phyloP scores from a whole-genome alignment of 53 echinoderm and acorn worm genomes.

The Glandiceps talaboti region DNA sequence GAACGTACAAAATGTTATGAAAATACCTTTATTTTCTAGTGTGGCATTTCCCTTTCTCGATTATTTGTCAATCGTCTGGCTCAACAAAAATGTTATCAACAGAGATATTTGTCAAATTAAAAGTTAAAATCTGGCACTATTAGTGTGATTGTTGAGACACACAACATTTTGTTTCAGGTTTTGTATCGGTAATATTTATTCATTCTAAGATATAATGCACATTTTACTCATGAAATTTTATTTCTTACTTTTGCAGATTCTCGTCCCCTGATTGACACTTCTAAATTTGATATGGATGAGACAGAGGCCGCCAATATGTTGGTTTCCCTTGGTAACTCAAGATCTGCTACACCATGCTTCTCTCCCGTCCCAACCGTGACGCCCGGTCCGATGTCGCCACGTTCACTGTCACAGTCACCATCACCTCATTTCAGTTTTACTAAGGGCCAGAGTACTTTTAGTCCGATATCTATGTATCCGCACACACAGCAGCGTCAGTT shows the following conservation, averaged over 20 bases:
- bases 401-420: slow-evolving; percentile 64
- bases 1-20: too few species aligned
- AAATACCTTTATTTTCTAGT: too few species aligned
- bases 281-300: slow-evolving; percentile 97
- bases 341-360: slow-evolving; percentile 79
- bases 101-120: too few species aligned
- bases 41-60: too few species aligned
- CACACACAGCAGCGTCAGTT: slow-evolving; percentile 18
- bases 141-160: too few species aligned
- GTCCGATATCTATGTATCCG: slow-evolving; percentile 56
- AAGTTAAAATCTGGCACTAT: too few species aligned
- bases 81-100: too few species aligned
- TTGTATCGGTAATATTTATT: too few species aligned
- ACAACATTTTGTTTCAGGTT: too few species aligned
- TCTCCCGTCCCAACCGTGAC: slow-evolving; percentile 27
- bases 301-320: slow-evolving; percentile 88
- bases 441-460: slow-evolving; percentile 51
- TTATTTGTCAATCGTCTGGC: too few species aligned
- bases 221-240: background rate
- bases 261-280: slow-evolving; percentile 81
- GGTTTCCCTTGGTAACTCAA: slow-evolving; percentile 74
- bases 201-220: too few species aligned
- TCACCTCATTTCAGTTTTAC: slow-evolving; percentile 40
- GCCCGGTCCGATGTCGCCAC: slow-evolving; percentile 29
- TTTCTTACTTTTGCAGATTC: slow-evolving; percentile 52